These are phyloP conservation scores for Strix occidentalis DNA, from an alignment of 2,797 vertebrate species.

Conservation along the genomic window DNA sequence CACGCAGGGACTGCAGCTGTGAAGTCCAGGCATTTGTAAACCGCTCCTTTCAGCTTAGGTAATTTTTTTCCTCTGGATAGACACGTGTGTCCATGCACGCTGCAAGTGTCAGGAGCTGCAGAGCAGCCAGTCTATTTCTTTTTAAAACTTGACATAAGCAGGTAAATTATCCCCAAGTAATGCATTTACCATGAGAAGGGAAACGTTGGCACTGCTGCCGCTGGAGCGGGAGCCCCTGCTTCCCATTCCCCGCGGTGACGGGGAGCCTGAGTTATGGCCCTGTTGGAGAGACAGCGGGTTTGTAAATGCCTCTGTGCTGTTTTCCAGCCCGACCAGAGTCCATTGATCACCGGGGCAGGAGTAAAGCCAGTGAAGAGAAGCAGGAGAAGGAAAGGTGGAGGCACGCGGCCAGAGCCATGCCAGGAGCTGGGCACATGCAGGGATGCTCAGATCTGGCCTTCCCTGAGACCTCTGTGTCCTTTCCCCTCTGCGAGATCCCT, in stretches of 20 bases:
- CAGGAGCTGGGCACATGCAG: background rate
- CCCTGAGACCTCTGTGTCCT: no score
- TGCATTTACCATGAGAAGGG: background rate
- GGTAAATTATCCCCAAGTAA: slow-evolving; percentile 49
- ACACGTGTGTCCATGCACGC: fast-evolving
- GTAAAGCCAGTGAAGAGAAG: background rate
- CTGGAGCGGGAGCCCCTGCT: background rate
- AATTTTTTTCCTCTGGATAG: background rate
- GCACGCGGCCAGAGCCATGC: fast-evolving
- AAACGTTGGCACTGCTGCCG: background rate
- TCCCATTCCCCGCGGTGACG: background rate
- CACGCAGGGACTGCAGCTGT: background rate
- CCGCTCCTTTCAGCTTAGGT: background rate
- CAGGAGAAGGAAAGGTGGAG: background rate
- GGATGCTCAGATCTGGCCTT: background rate
- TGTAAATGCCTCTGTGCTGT: slow-evolving; percentile 50
- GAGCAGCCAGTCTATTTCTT: slow-evolving; percentile 11
- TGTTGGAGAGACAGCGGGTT: slow-evolving; percentile 17
- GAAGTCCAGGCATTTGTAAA: background rate
- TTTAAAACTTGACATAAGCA: slow-evolving; percentile 28
- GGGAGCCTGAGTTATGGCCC: slow-evolving; percentile 47
- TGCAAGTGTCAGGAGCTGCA: background rate
- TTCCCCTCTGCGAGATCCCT: background rate
- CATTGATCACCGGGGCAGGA: background rate
- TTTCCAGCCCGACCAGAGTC: slow-evolving; percentile 11